Evolutionary conservation across 2,888 invertebrate genomes (phyloP), one percentile per base, ranked within the genome.

Genomic region (Corbicula japonica): DNA sequence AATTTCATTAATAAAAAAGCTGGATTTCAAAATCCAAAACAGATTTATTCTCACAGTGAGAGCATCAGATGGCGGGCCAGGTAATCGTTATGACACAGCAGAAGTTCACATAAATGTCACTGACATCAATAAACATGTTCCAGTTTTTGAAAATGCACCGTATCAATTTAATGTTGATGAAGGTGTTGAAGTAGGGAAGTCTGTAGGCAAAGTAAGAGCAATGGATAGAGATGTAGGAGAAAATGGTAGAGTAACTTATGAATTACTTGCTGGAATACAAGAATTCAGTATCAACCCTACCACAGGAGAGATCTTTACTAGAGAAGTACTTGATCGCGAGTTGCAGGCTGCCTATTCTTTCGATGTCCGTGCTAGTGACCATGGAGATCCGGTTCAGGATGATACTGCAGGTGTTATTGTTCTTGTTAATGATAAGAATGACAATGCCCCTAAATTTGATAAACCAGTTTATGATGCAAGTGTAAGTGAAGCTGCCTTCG

Each of bases 331-430:
- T 58, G 99, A 99, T 93, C 95, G 99, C 32, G 99, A 99, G 93
- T 95, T 95, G 21, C 93, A 94, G 60, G 91, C 95, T 89, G 96
- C 97, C 0, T 99, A 98, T 92, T 94, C 98, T 8, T 93, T 99
- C 44, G 97, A 85, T 44, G 98, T 99, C 1, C 98, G 97, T 0
- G 99, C 98, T 0, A 95, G 96, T 80, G 99, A 99, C 93, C 97
- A 98, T 1, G 99, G 99, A 0, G 95, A 96, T 46, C 98, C 98
- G 0, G 96, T 98, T 0, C 94, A 98, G 21, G 97, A 97, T 0
- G 98, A 99, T 91, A 98, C 98, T 0, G 98, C 99, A 0, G 98
- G 98, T 90, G 97, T 99, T 0, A 98, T 99, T 93, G 97, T 87
- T 3, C 66, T 80, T 44, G 96, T 99, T 0, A 96, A 97, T 0